Evolutionary conservation across 2,888 invertebrate genomes (phyloP).

Genomic region (Andrena hattorfiana): DNA sequence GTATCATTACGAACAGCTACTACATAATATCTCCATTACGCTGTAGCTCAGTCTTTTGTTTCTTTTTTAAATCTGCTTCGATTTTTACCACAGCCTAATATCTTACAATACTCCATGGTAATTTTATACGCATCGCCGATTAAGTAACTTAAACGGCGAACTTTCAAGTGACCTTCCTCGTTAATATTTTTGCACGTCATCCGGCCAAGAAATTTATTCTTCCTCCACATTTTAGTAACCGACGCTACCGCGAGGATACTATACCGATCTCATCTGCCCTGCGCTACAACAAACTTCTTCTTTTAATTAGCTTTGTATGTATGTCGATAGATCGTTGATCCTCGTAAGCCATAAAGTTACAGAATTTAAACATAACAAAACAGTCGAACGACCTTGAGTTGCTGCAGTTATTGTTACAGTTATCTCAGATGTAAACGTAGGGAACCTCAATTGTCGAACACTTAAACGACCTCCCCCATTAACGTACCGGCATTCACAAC

Average conservation of each 20-base stretch:
- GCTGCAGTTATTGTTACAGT: too few species aligned
- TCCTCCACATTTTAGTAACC: background rate
- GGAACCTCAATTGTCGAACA: too few species aligned
- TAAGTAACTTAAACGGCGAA: background rate
- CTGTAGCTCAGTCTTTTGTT: background rate
- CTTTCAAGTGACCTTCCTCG: background rate
- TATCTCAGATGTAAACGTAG: too few species aligned
- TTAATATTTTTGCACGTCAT: constrained; percentile 12
- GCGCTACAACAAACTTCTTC: background rate
- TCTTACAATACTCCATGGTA: background rate
- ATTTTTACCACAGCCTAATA: background rate
- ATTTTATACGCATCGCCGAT: background rate
- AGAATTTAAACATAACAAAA: too few species aligned
- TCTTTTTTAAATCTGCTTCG: background rate
- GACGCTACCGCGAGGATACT: background rate
- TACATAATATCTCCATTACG: background rate
- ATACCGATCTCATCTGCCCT: background rate
- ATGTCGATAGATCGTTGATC: too few species aligned
- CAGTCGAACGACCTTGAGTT: too few species aligned
- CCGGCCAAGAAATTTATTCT: background rate
- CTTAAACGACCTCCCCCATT: too few species aligned
- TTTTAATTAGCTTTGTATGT: too few species aligned
- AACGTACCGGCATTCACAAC: too few species aligned
- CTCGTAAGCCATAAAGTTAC: too few species aligned
- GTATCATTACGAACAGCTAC: background rate